Base-by-base conservation (phyloP, 1,140 invertebrate genomes). In the Drosophila simulans region DNA sequence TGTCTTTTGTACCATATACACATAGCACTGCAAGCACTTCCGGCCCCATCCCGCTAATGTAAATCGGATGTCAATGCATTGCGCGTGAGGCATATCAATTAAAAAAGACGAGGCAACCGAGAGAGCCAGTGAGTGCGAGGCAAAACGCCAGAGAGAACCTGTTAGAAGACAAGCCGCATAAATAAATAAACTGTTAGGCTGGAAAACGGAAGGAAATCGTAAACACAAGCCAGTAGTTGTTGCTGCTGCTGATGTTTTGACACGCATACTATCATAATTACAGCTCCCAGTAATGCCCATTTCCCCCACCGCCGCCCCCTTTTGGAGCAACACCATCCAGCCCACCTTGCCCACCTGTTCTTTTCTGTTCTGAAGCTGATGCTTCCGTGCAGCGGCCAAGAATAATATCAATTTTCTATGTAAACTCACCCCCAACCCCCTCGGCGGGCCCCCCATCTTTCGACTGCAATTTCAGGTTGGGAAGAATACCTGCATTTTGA, bases 41-140 rank as follows among this genome's bases (percentile, higher is more conserved):
- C 79, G 73, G 35, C 70, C 55, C 53, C 77, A 52, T 55, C 62
- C 20, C 64, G 54, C 84, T 91, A 91, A 91, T 91, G 90, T 91
- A 91, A 91, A 91, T 91, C 90, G 90, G 90, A 91, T 91, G 90
- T 91, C 82, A 91, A 90, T 83, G 85, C 75, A 84, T 57, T 71
- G 78, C 89, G 84, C 85, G 89, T 82, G 83, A 80, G 77, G 89
- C 85, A 89, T 88, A 91, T 91, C 88, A 91, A 89, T 91, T 89
- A 83, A 66, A 64, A 40, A 45, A 42, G 15, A 43, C 8, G 42
- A 43, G 42, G 17, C 7, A 15, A 8, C 46, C 31, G 49, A 45
- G 10, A 45, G 42, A 65, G 57, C 51, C 34, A 71, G 17, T 51
- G 58, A 40, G 40, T 27, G 64, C 11, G 17, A 37, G 27, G 31